These are phyloP conservation scores for Epiblema foenella DNA, from an alignment of 2,888 invertebrate genomes.

Conservation along the genomic window DNA sequence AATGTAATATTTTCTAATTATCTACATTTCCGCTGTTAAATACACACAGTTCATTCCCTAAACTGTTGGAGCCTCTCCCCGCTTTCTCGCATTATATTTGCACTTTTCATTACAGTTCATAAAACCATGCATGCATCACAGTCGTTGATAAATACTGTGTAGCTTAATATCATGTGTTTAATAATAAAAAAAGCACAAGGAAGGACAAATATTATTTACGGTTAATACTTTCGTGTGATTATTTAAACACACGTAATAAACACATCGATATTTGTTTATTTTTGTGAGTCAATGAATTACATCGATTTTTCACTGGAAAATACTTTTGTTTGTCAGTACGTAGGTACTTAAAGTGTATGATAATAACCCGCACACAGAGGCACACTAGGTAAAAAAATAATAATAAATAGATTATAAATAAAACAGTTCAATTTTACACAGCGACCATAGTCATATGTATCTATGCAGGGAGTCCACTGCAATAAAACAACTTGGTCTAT, in stretches of 20 bases:
- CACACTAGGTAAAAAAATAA: no score
- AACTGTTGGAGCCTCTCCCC: conserved; percentile 58
- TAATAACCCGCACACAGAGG: no score
- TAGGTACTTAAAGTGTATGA: no score
- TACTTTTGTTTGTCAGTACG: neutral
- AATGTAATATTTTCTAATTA: neutral
- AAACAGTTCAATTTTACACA: no score
- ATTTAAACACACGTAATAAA: neutral
- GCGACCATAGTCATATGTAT: no score
- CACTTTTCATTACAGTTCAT: conserved; percentile 82
- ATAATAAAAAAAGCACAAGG: neutral
- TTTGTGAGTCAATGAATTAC: no score
- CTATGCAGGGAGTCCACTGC: no score
- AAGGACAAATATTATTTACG: neutral
- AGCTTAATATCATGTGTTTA: neutral
- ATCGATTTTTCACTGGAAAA: neutral
- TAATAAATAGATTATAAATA: no score
- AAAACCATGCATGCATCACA: conserved; percentile 69
- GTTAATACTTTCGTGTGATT: neutral
- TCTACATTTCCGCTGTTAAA: neutral
- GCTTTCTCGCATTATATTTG: conserved; percentile 69
- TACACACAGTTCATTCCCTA: conserved; percentile 47
- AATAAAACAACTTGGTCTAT: no score
- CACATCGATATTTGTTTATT: no score
- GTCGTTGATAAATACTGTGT: conserved; percentile 52